Percentiles rank a stretch among this genome's conserved stretches.
phyloP scores from a whole-genome alignment of 1,140 invertebrate species.

The Coenobita brevimanus region DNA sequence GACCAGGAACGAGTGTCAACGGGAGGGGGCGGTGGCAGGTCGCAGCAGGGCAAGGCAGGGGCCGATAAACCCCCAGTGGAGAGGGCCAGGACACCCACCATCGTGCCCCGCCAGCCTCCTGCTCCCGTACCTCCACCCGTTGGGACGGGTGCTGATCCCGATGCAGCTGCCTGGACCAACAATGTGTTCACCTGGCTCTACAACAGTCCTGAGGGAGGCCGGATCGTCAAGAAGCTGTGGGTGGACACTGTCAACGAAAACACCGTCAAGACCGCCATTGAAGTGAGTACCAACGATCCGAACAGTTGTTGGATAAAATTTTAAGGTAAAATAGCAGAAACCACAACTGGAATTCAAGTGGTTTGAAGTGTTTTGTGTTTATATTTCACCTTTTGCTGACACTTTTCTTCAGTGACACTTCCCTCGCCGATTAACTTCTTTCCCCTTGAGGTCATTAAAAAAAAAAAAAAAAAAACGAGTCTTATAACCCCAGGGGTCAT shows the following conservation, averaged over 20 bases:
- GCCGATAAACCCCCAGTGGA: not conserved
- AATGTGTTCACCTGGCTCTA: slow-evolving; percentile 61
- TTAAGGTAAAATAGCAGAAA: too few species aligned
- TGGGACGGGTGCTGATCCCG: slow-evolving; percentile 55
- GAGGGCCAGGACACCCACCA: slow-evolving; percentile 47
- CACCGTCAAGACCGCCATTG: slow-evolving; percentile 54
- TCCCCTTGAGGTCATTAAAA: too few species aligned
- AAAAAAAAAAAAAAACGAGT: too few species aligned
- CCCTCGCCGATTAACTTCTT: too few species aligned
- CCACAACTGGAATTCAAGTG: too few species aligned
- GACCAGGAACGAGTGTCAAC: not conserved
- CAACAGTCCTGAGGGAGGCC: slow-evolving; percentile 55
- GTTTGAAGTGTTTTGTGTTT: too few species aligned
- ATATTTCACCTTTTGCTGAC: too few species aligned
- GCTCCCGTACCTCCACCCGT: slow-evolving; percentile 44
- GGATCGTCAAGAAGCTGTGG: slow-evolving; percentile 41
- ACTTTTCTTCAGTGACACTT: too few species aligned
- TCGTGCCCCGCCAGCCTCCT: slow-evolving; percentile 28
- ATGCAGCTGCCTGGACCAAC: slow-evolving; percentile 50
- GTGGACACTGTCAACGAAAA: slow-evolving; percentile 54
- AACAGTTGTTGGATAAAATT: too few species aligned
- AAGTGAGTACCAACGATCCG: slow-evolving; percentile 52
- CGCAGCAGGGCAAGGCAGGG: not conserved
- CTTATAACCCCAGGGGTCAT: too few species aligned
- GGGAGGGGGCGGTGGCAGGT: not conserved